Evolutionary conservation across 2,113 vertebrate species (phyloP), one percentile per base, ranked within the genome.

Genomic region (Pachycephala philippinensis): DNA sequence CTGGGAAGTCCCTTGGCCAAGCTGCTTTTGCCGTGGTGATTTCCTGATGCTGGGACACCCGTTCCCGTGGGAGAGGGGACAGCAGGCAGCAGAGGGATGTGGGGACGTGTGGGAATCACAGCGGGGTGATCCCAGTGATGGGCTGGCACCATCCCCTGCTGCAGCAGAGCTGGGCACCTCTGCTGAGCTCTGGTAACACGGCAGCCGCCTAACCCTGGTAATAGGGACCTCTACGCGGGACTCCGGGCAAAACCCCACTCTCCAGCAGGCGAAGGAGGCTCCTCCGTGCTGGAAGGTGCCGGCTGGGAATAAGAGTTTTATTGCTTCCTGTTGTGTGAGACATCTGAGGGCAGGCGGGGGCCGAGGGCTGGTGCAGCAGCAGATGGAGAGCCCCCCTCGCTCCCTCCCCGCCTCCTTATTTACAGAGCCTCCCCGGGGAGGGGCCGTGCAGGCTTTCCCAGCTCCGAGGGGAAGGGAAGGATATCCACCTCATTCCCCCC

Each of bases 281-380:
- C 16, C 42, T 87, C 84, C 4, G 3, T 1, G 1, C 66, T 81
- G 86, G 83, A 93, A 91, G 91, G 91, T 79, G 87, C 75, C 7
- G 76, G 86, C 95, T 69, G 89, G 65, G 57, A 83, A 90, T 77
- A 7, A 24, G 52, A 44, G 56, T 70, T 90, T 75, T 80, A 95
- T 93, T 93, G 81, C 86, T 94, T 96, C 94, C 87, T 93, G 69
- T 70, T 52, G 95, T 87, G 87, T 45, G 42, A 91, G 87, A 89
- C 92, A 77, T 70, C 84, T 52, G 90, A 91, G 7, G 87, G 90
- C 86, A 65, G 89, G 56, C 89, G 13, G 13, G 76, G 94, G 49
- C 87, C n/a, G 1, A 80, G 27, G 61, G 93, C 93, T 96, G 94
- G 54, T 35, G 80, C 52, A 12, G 96, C 52, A 12, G 96, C 94